phyloP scores from a whole-genome alignment of 2,797 vertebrate genomes.

The Cirrhinus mrigala region DNA sequence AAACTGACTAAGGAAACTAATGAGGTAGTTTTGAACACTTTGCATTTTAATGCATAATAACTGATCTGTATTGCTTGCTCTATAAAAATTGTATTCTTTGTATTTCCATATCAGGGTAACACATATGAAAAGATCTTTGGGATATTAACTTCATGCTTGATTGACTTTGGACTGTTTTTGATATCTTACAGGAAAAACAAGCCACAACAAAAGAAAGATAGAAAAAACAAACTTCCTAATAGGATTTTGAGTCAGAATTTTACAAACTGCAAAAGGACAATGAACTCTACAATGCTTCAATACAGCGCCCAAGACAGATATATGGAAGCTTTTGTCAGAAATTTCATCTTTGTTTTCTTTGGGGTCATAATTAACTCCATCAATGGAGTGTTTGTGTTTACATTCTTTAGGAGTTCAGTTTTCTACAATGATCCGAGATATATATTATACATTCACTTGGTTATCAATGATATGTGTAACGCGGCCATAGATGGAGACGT shows the following conservation, averaged over 20 bases:
- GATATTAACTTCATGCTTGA: not conserved
- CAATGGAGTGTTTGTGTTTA: constrained; percentile 72
- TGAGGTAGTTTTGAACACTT: not conserved
- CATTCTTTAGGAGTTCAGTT: constrained; percentile 64
- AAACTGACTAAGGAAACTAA: not conserved
- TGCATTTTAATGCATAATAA: not conserved
- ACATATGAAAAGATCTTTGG: not conserved
- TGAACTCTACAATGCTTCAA: not conserved
- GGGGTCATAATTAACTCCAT: constrained; percentile 75
- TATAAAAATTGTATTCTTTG: not conserved
- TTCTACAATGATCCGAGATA: too few relatives aligned
- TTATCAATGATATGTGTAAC: constrained; percentile 76
- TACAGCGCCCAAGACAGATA: constrained; percentile 35
- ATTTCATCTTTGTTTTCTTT: constrained; percentile 72
- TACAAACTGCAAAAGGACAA: not conserved
- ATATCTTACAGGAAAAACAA: not conserved
- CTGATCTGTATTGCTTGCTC: not conserved
- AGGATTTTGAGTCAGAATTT: not conserved
- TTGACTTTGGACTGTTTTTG: not conserved
- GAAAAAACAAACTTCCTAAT: not conserved
- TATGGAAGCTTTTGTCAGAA: constrained; percentile 70
- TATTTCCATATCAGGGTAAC: not conserved
- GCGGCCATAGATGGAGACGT: too few relatives aligned
- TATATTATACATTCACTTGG: constrained; percentile 31
- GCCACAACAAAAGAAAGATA: not conserved